Evolutionary conservation across 2,888 invertebrate species (phyloP), one percentile per base, ranked within the genome.

Genomic region (Eupithecia subumbrata): DNA sequence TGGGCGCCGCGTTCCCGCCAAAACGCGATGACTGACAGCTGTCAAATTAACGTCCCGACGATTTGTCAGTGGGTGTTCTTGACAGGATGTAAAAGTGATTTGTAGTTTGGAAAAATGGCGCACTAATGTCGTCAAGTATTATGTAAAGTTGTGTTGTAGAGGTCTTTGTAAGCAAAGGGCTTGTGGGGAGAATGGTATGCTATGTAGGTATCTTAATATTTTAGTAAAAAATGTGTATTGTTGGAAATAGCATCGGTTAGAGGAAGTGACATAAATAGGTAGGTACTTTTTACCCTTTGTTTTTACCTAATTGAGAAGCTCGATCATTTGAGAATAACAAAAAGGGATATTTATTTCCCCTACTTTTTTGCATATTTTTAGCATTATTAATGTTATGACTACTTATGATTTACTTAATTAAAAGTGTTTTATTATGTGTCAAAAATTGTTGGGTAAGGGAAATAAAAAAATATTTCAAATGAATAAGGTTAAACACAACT

Each of bases 21-120:
- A 89, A 90, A 88, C 83, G 79, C 81, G 84, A 88, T 86, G 86
- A 86, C 84, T 88, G 93, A 92, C 91, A 92, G 87, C 91, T 89
- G 92, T 91, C 92, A 91, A 87, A 85, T 90, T 87, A 84, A 84
- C 85, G 84, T 80, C 84, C 82, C 84, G 84, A 79, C 82, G 85
- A 90, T 91, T 90, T 91, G 91, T 90, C 87, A 88, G 83, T 82
- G 85, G 91, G 90, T 90, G 88, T 87, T 87, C 89, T 85, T 85
- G 78, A 77, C 74, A 74, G 71, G 72, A 71, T 30, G 72, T 64
- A 78, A 72, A 77, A 77, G 72, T 69, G 80, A 79, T 78, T 77
- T 78, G 76, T 74, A 76, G 22, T 43, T 60, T 18, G 9, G 37
- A 30, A 71, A 43, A n/a, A 56, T 71, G 12, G 14, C 40, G 37